Evolutionary conservation across 2,888 invertebrate genomes (phyloP).

Genomic region (Luperina nickerlii): DNA sequence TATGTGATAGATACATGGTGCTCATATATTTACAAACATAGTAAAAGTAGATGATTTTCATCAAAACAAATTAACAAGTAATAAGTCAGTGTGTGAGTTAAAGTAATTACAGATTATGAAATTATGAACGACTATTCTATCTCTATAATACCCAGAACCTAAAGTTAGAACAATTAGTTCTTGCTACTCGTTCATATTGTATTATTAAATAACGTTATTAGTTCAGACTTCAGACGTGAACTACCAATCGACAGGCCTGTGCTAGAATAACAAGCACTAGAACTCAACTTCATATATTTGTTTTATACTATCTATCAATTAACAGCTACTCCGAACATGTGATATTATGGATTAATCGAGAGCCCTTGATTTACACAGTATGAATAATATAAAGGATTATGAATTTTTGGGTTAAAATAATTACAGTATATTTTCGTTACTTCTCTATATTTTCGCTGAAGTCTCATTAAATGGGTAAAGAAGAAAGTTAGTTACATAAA

Average conservation of each 20-base stretch:
- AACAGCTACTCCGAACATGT: slow-evolving; percentile 9
- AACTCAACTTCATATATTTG: slow-evolving; percentile 32
- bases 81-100: not conserved
- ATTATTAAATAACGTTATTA: slow-evolving; percentile 35
- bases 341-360: not conserved
- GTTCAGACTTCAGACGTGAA: slow-evolving; percentile 34
- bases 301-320: slow-evolving; percentile 31
- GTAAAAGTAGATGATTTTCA: not conserved
- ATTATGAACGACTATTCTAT: not conserved
- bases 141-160: not conserved
- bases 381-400: not conserved
- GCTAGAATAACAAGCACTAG: slow-evolving; percentile 43
- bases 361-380: not conserved
- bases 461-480: not conserved
- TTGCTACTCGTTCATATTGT: slow-evolving; percentile 9
- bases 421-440: not conserved
- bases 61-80: not conserved
- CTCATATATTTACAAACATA: not conserved
- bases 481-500: not conserved
- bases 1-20: not conserved
- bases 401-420: not conserved
- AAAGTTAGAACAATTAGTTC: slow-evolving; percentile 18
- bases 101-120: not conserved
- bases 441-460: not conserved
- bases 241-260: slow-evolving; percentile 35